Base-by-base conservation (phyloP, 2,797 vertebrate species). In the Carduelis carduelis region DNA sequence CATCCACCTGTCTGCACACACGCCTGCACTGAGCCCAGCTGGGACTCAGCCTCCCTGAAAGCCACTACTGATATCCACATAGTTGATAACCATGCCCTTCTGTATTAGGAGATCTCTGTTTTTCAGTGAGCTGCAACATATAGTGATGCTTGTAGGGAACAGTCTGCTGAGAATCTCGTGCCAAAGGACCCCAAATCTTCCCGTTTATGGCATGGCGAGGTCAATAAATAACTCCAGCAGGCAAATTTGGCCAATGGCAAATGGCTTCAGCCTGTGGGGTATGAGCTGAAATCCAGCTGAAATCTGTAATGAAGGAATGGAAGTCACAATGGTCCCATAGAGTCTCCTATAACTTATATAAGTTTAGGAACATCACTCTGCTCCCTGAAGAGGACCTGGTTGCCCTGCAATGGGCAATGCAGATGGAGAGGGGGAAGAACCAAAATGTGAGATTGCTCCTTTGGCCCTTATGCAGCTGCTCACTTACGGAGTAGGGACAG, bases 401-500 rank as follows among this genome's bases (percentile, higher is more conserved):
- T 34, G 47, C 27, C 52, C 46, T 6, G 2, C 4, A 2, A 39
- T 1, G 43, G 41, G 14, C 50, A 8, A 37, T 4, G 68, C 11
- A 63, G 47, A 19, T 2, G 4, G 28, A 70, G 49, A 9, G 30
- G 56, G 24, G 74, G 30, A 60, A 81, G 63, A 79, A 59, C 19
- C 46, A 43, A 13, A 14, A 15, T 0, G 0, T 0, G 1, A 63
- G 46, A 22, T 27, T 3, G 1, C 7, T 50, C 12, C 4, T 59
- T 43, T 26, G 37, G 63, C 34, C 52, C 28, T 39, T 3, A 9
- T 0, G 3, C 57, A 78, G 61, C 39, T 59, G 43, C 52, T 92
- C 19, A 9, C 20, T 13, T 14, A 14, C 0, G 0, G 56, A 72
- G 35, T 0, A 70, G 47, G 46, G 44, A 46, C 0, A 5, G 34